Percentiles rank a stretch among this genome's conserved stretches.
These are phyloP conservation scores for cat (Felis catus) DNA, from an alignment of 2,113 vertebrate species.

Conservation along the genomic window F.catus_Fca126_mat1.0 CM031413.1:107881501-107882000, in stretches of 20 bases:
- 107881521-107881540: no score
- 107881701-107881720: not conserved
- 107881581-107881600: not conserved
- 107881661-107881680: not conserved
- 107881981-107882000: not conserved
- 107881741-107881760: not conserved
- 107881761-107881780: constrained; percentile 6
- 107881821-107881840: not conserved
- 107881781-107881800: not conserved
- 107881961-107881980: not conserved
- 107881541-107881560: not conserved
- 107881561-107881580: not conserved
- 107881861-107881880: not conserved
- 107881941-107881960: not conserved
- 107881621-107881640: not conserved
- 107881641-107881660: not conserved
- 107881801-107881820: not conserved
- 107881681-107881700: not conserved
- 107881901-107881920: constrained; percentile 38
- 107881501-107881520: not conserved
- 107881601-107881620: not conserved
- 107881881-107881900: not conserved
- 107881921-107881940: constrained; percentile 40
- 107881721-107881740: not conserved
- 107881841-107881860: not conserved